Percentiles rank a stretch among this genome's conserved stretches.
Conservation (phyloP, 2,113 vertebrate genomes). For the Clarias gariepinus region DNA sequence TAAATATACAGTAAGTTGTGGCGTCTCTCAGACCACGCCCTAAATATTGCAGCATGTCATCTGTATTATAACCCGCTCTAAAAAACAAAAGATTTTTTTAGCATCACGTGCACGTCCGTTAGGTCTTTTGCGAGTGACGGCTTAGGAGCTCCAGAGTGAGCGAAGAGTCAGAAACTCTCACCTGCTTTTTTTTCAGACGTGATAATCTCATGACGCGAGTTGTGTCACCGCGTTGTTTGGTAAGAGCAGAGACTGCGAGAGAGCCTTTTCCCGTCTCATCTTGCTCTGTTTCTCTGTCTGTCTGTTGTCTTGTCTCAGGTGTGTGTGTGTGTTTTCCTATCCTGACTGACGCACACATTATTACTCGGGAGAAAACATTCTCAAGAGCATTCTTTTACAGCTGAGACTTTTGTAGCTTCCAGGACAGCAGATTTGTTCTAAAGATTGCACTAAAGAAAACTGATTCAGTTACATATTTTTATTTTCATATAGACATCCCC, state of each 20-base stretch:
- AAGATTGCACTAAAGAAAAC: background rate
- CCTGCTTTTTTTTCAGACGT: background rate
- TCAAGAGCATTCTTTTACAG: background rate
- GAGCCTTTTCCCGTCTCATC: conserved; percentile 1
- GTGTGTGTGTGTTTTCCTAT: background rate
- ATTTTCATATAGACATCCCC: too few species aligned
- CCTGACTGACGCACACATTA: background rate
- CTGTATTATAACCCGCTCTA: too few species aligned
- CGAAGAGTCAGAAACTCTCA: background rate
- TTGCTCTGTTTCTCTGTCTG: background rate
- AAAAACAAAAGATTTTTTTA: too few species aligned
- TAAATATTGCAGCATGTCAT: too few species aligned
- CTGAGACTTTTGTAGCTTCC: too few species aligned
- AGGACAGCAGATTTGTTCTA: background rate
- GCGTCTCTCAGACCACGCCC: too few species aligned
- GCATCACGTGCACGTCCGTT: too few species aligned
- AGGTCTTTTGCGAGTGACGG: too few species aligned
- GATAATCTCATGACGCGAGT: background rate
- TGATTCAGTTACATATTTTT: too few species aligned
- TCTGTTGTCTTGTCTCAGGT: background rate
- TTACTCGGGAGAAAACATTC: background rate
- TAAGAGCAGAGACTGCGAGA: background rate
- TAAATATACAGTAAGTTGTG: too few species aligned
- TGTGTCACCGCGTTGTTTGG: background rate
- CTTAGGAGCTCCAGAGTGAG: background rate